These are phyloP conservation scores for Limanda limanda DNA, from an alignment of 2,113 vertebrate genomes.

Conservation along the genomic window DNA sequence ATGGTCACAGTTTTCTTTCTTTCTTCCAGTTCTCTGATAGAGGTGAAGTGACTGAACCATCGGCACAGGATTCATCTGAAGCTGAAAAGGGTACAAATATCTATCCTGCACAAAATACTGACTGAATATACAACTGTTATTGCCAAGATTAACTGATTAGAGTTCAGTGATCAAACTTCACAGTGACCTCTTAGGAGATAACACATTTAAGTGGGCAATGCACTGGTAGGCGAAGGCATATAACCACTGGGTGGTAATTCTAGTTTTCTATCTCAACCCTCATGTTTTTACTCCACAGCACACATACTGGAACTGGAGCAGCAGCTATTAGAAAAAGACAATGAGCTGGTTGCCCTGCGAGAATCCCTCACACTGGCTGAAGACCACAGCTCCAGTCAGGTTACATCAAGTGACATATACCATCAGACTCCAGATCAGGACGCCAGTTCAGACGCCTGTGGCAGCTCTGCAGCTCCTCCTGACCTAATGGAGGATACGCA, in stretches of 20 bases:
- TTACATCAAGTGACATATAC: conserved; percentile 27
- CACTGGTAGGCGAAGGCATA: no score
- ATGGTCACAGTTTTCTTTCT: neutral
- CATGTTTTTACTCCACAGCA: conserved; percentile 31
- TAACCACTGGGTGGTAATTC: no score
- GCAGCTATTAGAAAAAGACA: conserved; percentile 75
- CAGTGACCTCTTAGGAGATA: no score
- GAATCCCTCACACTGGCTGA: conserved; percentile 70
- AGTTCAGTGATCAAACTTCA: no score
- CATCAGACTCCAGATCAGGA: conserved; percentile 41
- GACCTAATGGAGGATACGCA: conserved; percentile 64
- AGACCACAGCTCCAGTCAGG: conserved; percentile 57
- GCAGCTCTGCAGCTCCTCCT: conserved; percentile 32
- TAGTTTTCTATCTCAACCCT: neutral
- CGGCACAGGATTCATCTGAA: conserved; percentile 55
- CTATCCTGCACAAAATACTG: neutral
- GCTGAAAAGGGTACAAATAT: conserved; percentile 65
- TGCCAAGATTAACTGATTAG: no score
- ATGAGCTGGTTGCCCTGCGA: conserved; percentile 71
- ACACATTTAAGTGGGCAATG: no score
- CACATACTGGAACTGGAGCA: conserved; percentile 69
- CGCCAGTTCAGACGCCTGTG: neutral
- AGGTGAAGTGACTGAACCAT: conserved; percentile 15
- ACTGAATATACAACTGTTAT: neutral
- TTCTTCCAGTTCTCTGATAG: neutral